phyloP scores from a whole-genome alignment of 2,797 vertebrate genomes.

The Esox masquinongy region DNA sequence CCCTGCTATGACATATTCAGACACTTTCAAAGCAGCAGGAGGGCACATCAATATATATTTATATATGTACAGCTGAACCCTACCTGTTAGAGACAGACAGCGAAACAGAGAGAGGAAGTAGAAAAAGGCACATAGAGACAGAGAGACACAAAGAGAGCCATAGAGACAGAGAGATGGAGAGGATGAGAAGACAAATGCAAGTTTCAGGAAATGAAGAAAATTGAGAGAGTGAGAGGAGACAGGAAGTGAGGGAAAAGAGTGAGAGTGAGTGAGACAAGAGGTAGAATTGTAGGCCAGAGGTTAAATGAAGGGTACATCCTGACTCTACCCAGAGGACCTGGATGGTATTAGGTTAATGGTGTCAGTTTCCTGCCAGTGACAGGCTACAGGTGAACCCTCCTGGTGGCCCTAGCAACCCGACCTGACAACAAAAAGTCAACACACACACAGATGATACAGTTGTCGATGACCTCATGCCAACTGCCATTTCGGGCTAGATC shows the following conservation, averaged over 20 bases:
- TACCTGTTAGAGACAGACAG: background rate
- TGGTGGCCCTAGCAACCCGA: constrained; percentile 26
- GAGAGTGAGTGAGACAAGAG: background rate
- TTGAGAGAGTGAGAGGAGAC: background rate
- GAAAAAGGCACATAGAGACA: background rate
- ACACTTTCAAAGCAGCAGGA: constrained; percentile 1
- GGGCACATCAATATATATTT: background rate
- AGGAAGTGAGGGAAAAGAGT: background rate
- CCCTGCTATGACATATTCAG: constrained; percentile 45
- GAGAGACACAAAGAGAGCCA: background rate
- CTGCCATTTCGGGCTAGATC: constrained; percentile 20
- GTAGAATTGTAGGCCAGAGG: background rate
- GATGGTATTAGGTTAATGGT: constrained; percentile 25
- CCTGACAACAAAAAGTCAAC: constrained; percentile 37
- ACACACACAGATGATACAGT: constrained; percentile 21
- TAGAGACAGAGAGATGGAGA: background rate
- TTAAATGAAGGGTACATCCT: constrained; percentile 9
- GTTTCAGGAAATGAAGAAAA: background rate
- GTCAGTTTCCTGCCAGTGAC: constrained; percentile 30
- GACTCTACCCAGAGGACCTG: constrained; percentile 20
- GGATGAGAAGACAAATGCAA: background rate
- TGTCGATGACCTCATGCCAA: constrained; percentile 43
- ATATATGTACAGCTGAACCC: background rate
- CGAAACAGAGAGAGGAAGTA: background rate
- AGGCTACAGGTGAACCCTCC: constrained; percentile 25